A percentile compares a stretch with the other conserved stretches of the same genome.
These are phyloP conservation scores for Neoarius graeffei DNA, from an alignment of 2,113 vertebrate species.

Conservation along the genomic window DNA sequence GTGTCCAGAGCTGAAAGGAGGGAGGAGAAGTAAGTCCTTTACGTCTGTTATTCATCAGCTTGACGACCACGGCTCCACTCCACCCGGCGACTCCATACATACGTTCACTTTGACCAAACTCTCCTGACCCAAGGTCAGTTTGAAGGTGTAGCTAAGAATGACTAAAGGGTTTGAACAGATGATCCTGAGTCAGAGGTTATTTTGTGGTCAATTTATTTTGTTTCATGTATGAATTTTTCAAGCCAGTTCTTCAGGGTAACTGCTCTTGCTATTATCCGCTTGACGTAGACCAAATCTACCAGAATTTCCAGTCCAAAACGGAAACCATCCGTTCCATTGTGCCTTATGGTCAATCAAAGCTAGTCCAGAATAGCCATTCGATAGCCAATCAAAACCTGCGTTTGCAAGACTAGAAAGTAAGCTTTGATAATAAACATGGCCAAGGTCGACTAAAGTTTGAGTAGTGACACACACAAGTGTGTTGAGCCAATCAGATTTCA, in stretches of 20 bases:
- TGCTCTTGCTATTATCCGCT: neutral
- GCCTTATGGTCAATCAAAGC: neutral
- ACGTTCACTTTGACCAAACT: neutral
- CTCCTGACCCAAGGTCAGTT: conserved; percentile 1
- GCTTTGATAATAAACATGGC: no score
- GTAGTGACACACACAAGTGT: neutral
- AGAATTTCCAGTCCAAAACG: neutral
- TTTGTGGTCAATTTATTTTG: neutral
- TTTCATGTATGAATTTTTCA: neutral
- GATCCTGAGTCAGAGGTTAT: conserved; percentile 12
- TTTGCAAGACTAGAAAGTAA: neutral
- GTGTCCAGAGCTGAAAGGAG: conserved; percentile 18
- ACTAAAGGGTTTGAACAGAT: neutral
- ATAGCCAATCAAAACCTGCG: neutral
- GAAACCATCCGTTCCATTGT: no score
- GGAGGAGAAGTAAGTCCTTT: conserved; percentile 11
- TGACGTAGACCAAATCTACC: neutral
- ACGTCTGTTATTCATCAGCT: conserved; percentile 36
- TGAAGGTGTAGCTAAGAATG: neutral
- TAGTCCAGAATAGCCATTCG: neutral
- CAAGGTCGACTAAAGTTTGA: neutral
- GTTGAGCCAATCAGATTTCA: neutral
- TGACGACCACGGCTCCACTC: conserved; percentile 26
- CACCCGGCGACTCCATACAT: conserved; percentile 11
- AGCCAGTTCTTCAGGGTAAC: no score